Evolutionary conservation across 2,797 vertebrate genomes (phyloP).

Genomic region (Phrynocephalus guinanensis): DNA sequence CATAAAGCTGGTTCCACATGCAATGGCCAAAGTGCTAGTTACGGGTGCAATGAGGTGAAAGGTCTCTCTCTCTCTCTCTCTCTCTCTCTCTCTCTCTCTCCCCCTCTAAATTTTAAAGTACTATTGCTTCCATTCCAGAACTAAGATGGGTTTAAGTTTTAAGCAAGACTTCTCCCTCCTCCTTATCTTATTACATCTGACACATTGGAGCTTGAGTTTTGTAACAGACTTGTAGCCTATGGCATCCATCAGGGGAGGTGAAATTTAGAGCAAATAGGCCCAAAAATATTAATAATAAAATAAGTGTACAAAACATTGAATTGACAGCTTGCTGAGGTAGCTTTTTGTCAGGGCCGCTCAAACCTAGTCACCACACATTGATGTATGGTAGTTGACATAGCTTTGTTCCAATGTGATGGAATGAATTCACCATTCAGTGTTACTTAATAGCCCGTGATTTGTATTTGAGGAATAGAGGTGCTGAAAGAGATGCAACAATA

Average conservation of each 20-base stretch:
- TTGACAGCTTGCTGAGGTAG: slow-evolving; percentile 72
- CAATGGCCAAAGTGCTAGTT: not conserved
- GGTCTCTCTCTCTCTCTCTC: too few species aligned
- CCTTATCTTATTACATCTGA: slow-evolving; percentile 60
- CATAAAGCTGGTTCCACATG: not conserved
- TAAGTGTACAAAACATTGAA: slow-evolving; percentile 61
- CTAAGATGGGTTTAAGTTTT: slow-evolving; percentile 21
- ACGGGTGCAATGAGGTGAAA: not conserved
- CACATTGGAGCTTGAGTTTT: slow-evolving; percentile 50
- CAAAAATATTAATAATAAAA: not conserved
- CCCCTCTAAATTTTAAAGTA: not conserved
- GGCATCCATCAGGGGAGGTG: slow-evolving; percentile 59
- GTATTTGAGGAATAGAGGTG: slow-evolving; percentile 9
- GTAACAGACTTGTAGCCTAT: slow-evolving; percentile 65
- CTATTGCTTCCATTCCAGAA: not conserved
- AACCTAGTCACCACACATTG: not conserved
- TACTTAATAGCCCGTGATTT: slow-evolving; percentile 46
- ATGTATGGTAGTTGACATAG: slow-evolving; percentile 37
- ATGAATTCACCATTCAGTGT: slow-evolving; percentile 31
- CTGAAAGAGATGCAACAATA: slow-evolving; percentile 3
- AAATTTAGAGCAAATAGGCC: slow-evolving; percentile 60
- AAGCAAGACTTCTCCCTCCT: not conserved
- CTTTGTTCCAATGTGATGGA: not conserved
- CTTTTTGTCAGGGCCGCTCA: slow-evolving; percentile 35
- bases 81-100: too few species aligned